Evolutionary conservation across 2,113 vertebrate genomes (phyloP), one percentile per base, ranked within the genome.

Genomic region (Ophiodon elongatus): DNA sequence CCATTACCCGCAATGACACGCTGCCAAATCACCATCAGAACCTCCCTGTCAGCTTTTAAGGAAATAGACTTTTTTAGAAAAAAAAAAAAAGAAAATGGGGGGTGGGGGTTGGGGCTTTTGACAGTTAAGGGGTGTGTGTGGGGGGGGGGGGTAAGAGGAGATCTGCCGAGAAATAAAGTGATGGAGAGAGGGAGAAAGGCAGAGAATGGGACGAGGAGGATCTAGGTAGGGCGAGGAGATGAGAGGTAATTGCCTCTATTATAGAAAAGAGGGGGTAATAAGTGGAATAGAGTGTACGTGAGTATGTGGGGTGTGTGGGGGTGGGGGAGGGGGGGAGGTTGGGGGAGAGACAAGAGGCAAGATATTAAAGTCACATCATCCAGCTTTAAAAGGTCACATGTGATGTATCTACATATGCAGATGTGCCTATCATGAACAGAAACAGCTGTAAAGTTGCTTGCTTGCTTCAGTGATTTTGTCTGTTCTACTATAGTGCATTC

Each of bases 221-320:
- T 90, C 19, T 4, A 88, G 85, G 83, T 90, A 90, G 85, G 89
- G 91, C 87, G 87, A 80, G 74, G 86, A 93, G 90, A 93, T 92
- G 90, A 89, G 85, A 85, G 79, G 92, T 94, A 93, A 94, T 92
- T 93, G 92, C 86, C 73, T 92, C 88, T 84, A 88, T 94, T 91
- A 91, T 86, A 79, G 80, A 80, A 80, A 87, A 79, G 67, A 84
- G 62, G 56, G 52, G 52, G 67, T 59, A 78, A 63, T 81, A 84
- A 21, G 31, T 10, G 35, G 35, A 64, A n/a, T 11, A 2, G 62
- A 7, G 62, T 37, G 33, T 21, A 29, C 10, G 59, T 33, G 60
- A 5, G 59, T 19, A 31, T 19, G 59, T 3, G 27, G 2, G 4
- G 59, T 19, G 60, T 19, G 59, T 3, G 27, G 2, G 27, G 11